phyloP scores from a whole-genome alignment of 2,888 invertebrate genomes.

The Catocala nupta region DNA sequence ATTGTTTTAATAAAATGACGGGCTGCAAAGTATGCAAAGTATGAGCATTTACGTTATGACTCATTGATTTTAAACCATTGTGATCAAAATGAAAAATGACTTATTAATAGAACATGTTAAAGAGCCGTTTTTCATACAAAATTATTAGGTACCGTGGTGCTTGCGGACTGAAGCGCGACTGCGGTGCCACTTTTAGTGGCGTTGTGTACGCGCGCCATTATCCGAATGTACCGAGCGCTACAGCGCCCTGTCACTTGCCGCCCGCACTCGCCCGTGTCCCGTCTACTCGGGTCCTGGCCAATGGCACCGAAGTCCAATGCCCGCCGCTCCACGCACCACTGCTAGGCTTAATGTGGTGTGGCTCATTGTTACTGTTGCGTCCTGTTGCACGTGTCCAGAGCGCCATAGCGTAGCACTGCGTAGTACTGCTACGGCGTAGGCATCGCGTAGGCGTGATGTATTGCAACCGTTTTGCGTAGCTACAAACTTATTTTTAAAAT shows the following conservation, averaged over 20 bases:
- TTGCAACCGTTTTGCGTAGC: neutral
- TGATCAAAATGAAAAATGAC: constrained; percentile 42
- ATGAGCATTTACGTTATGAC: constrained; percentile 49
- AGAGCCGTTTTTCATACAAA: constrained; percentile 48
- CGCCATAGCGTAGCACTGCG: constrained; percentile 26
- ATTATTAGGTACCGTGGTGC: constrained; percentile 58
- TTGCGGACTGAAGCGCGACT: constrained; percentile 54
- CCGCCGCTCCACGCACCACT: constrained; percentile 82
- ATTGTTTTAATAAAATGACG: neutral
- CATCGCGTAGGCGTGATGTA: constrained; percentile 2
- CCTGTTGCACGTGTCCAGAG: constrained; percentile 51
- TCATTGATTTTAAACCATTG: constrained; percentile 44
- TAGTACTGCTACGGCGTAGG: constrained; percentile 20
- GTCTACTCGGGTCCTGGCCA: constrained; percentile 26
- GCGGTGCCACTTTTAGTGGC: constrained; percentile 57
- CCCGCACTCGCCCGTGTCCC: constrained; percentile 46
- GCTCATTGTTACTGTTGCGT: constrained; percentile 57
- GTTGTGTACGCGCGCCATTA: constrained; percentile 64
- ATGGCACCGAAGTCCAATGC: constrained; percentile 67
- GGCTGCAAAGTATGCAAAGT: constrained; percentile 31
- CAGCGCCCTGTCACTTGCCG: constrained; percentile 49
- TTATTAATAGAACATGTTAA: constrained; percentile 34
- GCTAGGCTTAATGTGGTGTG: constrained; percentile 82
- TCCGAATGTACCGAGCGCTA: constrained; percentile 44
- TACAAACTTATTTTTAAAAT: neutral